A percentile compares a stretch with the other conserved stretches of the same genome.
These are phyloP conservation scores for Nesidiocoris tenuis DNA, from an alignment of 2,888 invertebrate genomes.

Conservation along the genomic window DNA sequence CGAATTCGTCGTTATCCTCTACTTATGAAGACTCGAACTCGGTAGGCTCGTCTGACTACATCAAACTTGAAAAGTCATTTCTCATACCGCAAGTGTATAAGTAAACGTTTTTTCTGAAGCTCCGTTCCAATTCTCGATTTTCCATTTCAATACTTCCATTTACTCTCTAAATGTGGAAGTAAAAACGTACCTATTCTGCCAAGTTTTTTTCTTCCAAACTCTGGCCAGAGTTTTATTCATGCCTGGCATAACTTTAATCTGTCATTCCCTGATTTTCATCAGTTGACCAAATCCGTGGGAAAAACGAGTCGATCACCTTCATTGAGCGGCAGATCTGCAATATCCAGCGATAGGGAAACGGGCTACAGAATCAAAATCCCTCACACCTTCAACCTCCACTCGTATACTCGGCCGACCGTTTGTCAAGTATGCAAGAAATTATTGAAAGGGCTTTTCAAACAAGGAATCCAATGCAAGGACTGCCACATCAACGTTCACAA, in stretches of 20 bases:
- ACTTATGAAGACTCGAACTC: constrained; percentile 44
- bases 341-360: constrained; percentile 69
- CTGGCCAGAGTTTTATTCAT: too few species aligned
- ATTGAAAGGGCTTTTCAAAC: constrained; percentile 90
- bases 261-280: not conserved
- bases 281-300: constrained; percentile 17
- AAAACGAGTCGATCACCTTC: constrained; percentile 70
- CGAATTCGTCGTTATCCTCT: constrained; percentile 64
- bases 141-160: too few species aligned
- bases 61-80: too few species aligned
- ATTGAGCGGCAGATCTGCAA: constrained; percentile 66
- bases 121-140: too few species aligned
- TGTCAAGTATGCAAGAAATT: constrained; percentile 95
- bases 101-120: too few species aligned
- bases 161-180: too few species aligned
- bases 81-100: too few species aligned
- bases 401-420: constrained; percentile 94
- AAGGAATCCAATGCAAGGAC: constrained; percentile 96
- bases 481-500: constrained; percentile 95
- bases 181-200: too few species aligned
- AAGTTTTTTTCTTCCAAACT: too few species aligned
- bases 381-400: constrained; percentile 95
- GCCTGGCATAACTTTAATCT: too few species aligned
- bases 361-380: constrained; percentile 70
- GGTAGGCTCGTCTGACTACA: constrained; percentile 18